Evolutionary conservation across 2,888 invertebrate species (phyloP).

Genomic region (Malthinus seriepunctatus): DNA sequence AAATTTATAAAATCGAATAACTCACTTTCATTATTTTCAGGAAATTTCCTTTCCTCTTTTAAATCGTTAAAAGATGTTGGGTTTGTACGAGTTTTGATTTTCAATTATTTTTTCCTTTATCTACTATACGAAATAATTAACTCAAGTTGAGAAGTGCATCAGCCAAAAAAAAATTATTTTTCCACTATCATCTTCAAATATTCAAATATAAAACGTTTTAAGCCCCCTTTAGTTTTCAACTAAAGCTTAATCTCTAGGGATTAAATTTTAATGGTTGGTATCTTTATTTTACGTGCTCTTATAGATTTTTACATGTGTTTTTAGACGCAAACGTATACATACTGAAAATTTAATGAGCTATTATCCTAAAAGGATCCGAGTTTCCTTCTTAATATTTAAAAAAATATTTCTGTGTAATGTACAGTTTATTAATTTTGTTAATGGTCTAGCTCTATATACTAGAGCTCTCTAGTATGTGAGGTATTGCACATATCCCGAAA

Average conservation of each 20-base stretch:
- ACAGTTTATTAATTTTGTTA: too few relatives aligned
- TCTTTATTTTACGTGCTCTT: background rate
- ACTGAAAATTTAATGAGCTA: background rate
- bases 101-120: background rate
- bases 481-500: background rate
- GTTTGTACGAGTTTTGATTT: background rate
- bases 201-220: too few relatives aligned
- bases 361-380: background rate
- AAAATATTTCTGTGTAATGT: too few relatives aligned
- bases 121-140: background rate
- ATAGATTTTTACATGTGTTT: background rate
- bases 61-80: slow-evolving; percentile 6
- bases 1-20: slow-evolving; percentile 2
- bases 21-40: slow-evolving; percentile 11
- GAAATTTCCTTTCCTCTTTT: slow-evolving; percentile 16
- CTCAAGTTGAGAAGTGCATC: too few relatives aligned
- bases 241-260: background rate
- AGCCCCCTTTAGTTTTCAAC: too few relatives aligned
- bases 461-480: too few relatives aligned
- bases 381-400: too few relatives aligned
- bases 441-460: too few relatives aligned
- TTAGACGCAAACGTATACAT: background rate
- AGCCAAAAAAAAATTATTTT: too few relatives aligned
- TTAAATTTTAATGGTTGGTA: background rate
- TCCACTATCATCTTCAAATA: too few relatives aligned